These are phyloP conservation scores for Apostichopus parvimensis DNA, from an alignment of 35 echinoderm and acorn worm genomes.

Conservation along the genomic window DNA sequence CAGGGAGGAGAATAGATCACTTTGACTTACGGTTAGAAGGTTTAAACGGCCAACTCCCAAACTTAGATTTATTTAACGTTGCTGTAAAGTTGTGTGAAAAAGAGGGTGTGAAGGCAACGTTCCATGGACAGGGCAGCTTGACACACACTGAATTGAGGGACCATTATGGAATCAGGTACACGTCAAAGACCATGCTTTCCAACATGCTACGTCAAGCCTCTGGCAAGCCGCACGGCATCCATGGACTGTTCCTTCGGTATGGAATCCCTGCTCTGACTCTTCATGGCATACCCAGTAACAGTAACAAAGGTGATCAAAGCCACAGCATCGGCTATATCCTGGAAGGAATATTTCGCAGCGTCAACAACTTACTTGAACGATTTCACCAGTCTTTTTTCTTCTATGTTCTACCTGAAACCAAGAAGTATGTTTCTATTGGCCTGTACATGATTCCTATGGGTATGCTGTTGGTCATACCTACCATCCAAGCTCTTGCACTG, in stretches of 20 bases:
- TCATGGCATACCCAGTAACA: constrained; percentile 42
- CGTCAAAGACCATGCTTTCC: constrained; percentile 81
- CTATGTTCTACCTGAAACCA: constrained; percentile 79
- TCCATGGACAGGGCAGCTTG: constrained; percentile 68
- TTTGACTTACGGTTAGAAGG: constrained; percentile 85
- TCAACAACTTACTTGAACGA: constrained; percentile 92
- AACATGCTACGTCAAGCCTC: constrained; percentile 93
- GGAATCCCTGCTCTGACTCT: constrained; percentile 89
- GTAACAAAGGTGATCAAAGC: constrained; percentile 11
- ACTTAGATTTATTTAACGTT: constrained; percentile 90
- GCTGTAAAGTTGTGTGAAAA: constrained; percentile 74
- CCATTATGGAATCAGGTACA: constrained; percentile 53
- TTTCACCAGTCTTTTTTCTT: constrained; percentile 99
- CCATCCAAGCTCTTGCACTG: constrained; percentile 69
- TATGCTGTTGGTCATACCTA: constrained; percentile 70
- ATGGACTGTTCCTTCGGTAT: constrained; percentile 93
- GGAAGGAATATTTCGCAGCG: constrained; percentile 85
- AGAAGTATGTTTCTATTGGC: constrained; percentile 92
- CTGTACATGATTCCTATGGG: constrained; percentile 97
- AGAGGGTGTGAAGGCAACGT: constrained; percentile 70
- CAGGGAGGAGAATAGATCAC: constrained; percentile 60
- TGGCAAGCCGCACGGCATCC: constrained; percentile 83
- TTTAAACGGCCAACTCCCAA: constrained; percentile 94
- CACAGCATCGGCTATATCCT: constrained; percentile 68
- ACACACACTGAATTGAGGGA: neutral